phyloP scores from a whole-genome alignment of 2,113 vertebrate species.

The Bos taurus region ARS-UCD2.0 NC_037334.1:91353001-91353500 shows the following conservation, averaged over 20 bases:
- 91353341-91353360: not conserved
- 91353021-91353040: not conserved
- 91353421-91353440: not conserved
- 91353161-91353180: slow-evolving; percentile 4
- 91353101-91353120: not conserved
- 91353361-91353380: not conserved
- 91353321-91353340: not conserved
- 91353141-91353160: not conserved
- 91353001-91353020: slow-evolving; percentile 31
- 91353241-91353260: not conserved
- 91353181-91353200: not conserved
- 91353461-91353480: slow-evolving; percentile 2
- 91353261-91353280: not conserved
- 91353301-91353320: not conserved
- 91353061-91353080: not conserved
- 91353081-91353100: not conserved
- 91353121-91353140: not conserved
- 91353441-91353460: not conserved
- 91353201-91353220: not conserved
- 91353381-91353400: not conserved
- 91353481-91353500: not conserved
- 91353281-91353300: not conserved
- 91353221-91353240: not conserved
- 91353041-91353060: not conserved
- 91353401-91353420: not conserved